Evolutionary conservation across 1,140 invertebrate species (phyloP).

Genomic region (Aradophagus sp.): DNA sequence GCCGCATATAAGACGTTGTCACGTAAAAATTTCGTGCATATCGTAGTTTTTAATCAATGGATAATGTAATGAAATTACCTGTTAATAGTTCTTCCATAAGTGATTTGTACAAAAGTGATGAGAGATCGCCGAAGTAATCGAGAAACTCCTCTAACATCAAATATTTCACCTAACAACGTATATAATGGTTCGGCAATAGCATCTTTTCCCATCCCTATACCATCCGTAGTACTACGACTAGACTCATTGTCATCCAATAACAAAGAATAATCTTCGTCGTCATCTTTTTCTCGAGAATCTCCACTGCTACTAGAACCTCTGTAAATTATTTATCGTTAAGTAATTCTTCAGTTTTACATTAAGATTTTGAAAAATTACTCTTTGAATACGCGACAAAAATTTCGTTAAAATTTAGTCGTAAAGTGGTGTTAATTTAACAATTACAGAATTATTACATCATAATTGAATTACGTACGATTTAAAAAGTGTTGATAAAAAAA

Average conservation of each 20-base stretch:
- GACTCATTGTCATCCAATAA: conserved; percentile 78
- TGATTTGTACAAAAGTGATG: conserved; percentile 93
- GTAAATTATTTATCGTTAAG: conserved; percentile 3
- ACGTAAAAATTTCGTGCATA: too few species aligned
- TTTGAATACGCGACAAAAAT: too few species aligned
- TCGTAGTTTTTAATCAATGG: conserved; percentile 6
- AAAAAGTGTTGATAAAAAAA: conserved; percentile 89
- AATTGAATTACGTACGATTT: conserved; percentile 81
- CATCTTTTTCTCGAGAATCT: conserved; percentile 75
- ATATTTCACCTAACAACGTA: conserved; percentile 88
- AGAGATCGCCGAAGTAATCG: conserved; percentile 89
- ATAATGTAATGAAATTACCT: conserved; percentile 73
- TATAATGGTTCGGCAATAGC: conserved; percentile 92
- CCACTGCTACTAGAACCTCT: conserved; percentile 67
- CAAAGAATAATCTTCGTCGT: conserved; percentile 84
- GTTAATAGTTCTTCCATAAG: conserved; percentile 92
- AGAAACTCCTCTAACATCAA: conserved; percentile 91
- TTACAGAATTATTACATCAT: too few species aligned
- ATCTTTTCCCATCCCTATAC: conserved; percentile 81
- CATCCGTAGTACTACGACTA: conserved; percentile 66
- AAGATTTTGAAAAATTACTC: too few species aligned
- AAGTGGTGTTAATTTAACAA: too few species aligned
- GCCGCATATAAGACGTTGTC: too few species aligned
- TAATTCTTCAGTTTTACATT: too few species aligned
- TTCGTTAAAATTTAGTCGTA: too few species aligned